Evolutionary conservation across 2,888 invertebrate genomes (phyloP).

Genomic region (Exephanes ischioxanthus): DNA sequence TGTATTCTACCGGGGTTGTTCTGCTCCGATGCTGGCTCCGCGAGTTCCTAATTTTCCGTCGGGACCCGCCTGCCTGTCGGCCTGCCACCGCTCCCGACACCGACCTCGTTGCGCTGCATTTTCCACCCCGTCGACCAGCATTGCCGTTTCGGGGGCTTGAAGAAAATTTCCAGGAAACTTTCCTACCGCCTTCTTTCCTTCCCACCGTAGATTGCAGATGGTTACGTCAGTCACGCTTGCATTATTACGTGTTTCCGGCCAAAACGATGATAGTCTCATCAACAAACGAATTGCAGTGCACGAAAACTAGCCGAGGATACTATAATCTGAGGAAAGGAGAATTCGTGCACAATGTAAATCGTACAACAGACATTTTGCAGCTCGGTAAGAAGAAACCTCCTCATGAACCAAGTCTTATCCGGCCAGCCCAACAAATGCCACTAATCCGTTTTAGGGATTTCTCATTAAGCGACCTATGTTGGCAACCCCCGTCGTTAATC

Average conservation of each 20-base stretch:
- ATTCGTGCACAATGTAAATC: neutral
- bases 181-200: conserved; percentile 11
- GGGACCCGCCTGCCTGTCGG: conserved; percentile 60
- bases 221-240: conserved; percentile 48
- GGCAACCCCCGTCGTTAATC: conserved; percentile 23
- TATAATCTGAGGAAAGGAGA: neutral
- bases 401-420: neutral
- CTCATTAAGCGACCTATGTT: conserved; percentile 39
- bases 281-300: conserved; percentile 10
- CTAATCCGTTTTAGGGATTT: conserved; percentile 41
- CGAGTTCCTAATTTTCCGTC: conserved; percentile 70
- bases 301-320: neutral
- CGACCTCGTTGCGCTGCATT: conserved; percentile 64
- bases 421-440: neutral
- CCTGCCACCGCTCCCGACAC: conserved; percentile 46
- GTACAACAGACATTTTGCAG: neutral
- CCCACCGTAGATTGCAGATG: conserved; percentile 37
- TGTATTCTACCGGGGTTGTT: conserved; percentile 56
- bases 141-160: conserved; percentile 56
- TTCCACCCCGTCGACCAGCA: conserved; percentile 67
- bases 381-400: neutral
- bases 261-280: conserved; percentile 38
- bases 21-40: conserved; percentile 57
- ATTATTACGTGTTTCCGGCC: conserved; percentile 54
- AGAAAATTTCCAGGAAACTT: conserved; percentile 55